phyloP scores from a whole-genome alignment of 2,113 vertebrate species.

The Martes martes region DNA sequence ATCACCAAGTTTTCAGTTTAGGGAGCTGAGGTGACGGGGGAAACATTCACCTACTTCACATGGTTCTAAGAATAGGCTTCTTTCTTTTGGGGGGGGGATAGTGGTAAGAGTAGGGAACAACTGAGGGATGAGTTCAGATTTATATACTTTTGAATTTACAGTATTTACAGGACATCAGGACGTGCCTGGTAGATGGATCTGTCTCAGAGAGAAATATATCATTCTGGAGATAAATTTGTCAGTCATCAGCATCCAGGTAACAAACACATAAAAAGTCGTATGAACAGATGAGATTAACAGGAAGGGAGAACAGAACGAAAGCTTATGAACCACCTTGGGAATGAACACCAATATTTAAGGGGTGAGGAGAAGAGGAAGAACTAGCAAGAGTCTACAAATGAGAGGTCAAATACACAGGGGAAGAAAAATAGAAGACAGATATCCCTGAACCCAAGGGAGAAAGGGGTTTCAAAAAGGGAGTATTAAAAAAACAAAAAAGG shows the following conservation, averaged over 20 bases:
- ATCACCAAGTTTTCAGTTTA: conserved; percentile 4
- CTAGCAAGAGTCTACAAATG: neutral
- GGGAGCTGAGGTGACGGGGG: neutral
- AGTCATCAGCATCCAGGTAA: conserved; percentile 4
- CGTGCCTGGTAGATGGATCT: neutral
- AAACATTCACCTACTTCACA: conserved; percentile 23
- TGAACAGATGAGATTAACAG: conserved; percentile 33
- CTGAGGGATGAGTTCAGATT: neutral
- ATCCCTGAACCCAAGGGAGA: neutral
- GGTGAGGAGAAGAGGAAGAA: neutral
- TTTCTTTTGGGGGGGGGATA: neutral
- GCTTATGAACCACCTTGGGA: neutral
- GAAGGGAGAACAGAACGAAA: neutral
- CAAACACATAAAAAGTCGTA: neutral
- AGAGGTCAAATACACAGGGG: neutral
- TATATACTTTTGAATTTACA: neutral
- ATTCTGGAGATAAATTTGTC: conserved; percentile 8
- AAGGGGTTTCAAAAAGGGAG: conserved; percentile 21
- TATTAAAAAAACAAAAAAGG: neutral
- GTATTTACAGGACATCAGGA: conserved; percentile 1
- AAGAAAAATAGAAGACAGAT: neutral
- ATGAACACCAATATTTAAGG: conserved; percentile 34
- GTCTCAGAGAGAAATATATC: conserved; percentile 14
- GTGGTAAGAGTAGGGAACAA: neutral
- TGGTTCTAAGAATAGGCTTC: neutral